Conservation (phyloP, 2,113 vertebrate genomes). For the Eubucco bourcierii region DNA sequence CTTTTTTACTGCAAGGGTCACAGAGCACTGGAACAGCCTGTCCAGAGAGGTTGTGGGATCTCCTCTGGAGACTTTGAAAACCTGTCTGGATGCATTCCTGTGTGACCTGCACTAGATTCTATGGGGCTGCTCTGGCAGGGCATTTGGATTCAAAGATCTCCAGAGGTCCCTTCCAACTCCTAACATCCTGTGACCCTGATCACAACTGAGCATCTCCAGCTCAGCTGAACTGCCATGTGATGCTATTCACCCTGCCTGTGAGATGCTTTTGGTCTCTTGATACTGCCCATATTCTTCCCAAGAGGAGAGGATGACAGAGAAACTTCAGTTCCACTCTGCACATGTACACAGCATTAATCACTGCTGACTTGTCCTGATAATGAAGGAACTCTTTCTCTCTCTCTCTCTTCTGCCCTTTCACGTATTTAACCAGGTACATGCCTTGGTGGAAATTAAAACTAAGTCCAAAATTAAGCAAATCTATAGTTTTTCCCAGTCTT, state of each 20-base stretch:
- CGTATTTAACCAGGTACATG: not conserved
- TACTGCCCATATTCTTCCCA: slow-evolving; percentile 11
- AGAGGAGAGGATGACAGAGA: not conserved
- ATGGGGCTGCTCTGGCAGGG: too few species aligned
- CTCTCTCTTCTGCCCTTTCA: not conserved
- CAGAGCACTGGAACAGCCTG: too few species aligned
- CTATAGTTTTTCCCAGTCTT: not conserved
- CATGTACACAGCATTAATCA: not conserved
- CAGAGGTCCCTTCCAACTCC: too few species aligned
- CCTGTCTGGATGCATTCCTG: too few species aligned
- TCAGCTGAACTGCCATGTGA: not conserved
- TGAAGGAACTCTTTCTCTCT: not conserved
- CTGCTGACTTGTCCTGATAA: not conserved
- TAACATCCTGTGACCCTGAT: not conserved
- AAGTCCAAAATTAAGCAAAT: not conserved
- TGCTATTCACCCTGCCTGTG: slow-evolving; percentile 8
- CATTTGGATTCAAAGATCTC: too few species aligned
- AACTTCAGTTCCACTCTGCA: not conserved
- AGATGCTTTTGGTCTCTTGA: not conserved
- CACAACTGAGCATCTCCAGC: not conserved
- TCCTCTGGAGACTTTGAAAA: too few species aligned
- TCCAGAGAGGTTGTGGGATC: too few species aligned
- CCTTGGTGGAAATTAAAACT: not conserved
- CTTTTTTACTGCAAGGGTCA: too few species aligned
- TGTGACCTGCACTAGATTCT: too few species aligned